Base-by-base conservation (phyloP, 2,888 invertebrate species). In the Leptothorax acervorum region DNA sequence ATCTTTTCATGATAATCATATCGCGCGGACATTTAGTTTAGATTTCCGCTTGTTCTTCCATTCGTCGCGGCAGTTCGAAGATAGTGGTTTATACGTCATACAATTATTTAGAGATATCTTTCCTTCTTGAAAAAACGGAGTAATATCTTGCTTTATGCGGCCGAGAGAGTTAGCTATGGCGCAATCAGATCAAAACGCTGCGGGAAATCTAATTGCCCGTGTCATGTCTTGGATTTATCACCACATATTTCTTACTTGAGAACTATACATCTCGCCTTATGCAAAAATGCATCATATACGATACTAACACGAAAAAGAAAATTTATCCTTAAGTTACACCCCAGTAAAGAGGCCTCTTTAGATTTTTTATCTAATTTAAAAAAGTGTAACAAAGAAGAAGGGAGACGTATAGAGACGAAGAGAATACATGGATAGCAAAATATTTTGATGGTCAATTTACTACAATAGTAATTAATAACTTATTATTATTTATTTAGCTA, bases 171-270 rank as follows among this genome's bases (percentile, higher is more conserved):
- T 86, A 84, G 87, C 84, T 88, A 84, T 79, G 84, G 81, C 82
- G 89, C 63, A 90, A 91, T 86, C 88, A 86, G 90, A 92, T 88
- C 89, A 91, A 91, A 92, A 89, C 90, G 91, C 89, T 86, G 89
- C 88, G 82, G 91, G 90, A 87, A 88, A 89, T 86, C 84, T 87
- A 86, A 88, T 87, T 85, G 87, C 60, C 68, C 39, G 76, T 89
- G 90, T 93, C 91, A 89, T 88, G 86, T 87, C 78, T 83, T 86
- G 91, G 91, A 94, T 94, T 94, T 94, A 94, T 94, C 92, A 91
- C 92, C 90, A 83, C 85, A 79, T 87, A 91, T 89, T 93, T 92
- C 90, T 92, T 93, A 88, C 88, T 87, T 82, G 75, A 75, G 62
- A 88, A 79, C 74, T 51, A 82, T 78, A 84, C 76, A 85, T 82